Conservation (phyloP, 2,888 invertebrate genomes). For the Fissipunctia ypsillon region DNA sequence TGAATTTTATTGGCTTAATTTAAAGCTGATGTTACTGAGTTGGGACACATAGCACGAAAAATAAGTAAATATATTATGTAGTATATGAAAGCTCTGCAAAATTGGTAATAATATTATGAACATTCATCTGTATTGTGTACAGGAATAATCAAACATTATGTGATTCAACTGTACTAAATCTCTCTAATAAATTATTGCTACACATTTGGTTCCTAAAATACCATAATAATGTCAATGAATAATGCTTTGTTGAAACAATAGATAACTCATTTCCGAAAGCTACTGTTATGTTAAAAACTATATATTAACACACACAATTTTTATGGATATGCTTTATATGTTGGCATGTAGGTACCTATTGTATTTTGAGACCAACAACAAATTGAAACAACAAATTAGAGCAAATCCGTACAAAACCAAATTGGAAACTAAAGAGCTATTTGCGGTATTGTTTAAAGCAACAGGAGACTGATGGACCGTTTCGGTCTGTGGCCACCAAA, state of each 20-base stretch:
- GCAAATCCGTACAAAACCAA: constrained; percentile 52
- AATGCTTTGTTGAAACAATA: constrained; percentile 11
- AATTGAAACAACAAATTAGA: constrained; percentile 40
- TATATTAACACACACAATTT: not conserved
- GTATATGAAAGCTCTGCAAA: not conserved
- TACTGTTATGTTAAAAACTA: not conserved
- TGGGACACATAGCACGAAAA: too few relatives aligned
- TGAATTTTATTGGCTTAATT: not conserved
- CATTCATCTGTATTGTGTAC: not conserved
- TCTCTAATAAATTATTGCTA: constrained; percentile 14
- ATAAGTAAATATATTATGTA: too few relatives aligned
- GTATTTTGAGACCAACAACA: not conserved
- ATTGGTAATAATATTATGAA: not conserved
- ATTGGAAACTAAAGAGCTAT: constrained; percentile 59
- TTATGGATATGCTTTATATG: not conserved
- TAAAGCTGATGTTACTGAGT: not conserved
- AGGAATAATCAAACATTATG: not conserved
- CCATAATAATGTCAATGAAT: constrained; percentile 1
- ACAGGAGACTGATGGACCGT: constrained; percentile 64
- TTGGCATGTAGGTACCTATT: not conserved
- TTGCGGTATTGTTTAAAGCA: constrained; percentile 66
- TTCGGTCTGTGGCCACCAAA: constrained; percentile 57
- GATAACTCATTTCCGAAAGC: not conserved
- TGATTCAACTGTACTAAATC: constrained; percentile 3
- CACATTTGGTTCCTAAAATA: not conserved